Evolutionary conservation across 2,888 invertebrate genomes (phyloP).

Genomic region (Dioctria linearis): DNA sequence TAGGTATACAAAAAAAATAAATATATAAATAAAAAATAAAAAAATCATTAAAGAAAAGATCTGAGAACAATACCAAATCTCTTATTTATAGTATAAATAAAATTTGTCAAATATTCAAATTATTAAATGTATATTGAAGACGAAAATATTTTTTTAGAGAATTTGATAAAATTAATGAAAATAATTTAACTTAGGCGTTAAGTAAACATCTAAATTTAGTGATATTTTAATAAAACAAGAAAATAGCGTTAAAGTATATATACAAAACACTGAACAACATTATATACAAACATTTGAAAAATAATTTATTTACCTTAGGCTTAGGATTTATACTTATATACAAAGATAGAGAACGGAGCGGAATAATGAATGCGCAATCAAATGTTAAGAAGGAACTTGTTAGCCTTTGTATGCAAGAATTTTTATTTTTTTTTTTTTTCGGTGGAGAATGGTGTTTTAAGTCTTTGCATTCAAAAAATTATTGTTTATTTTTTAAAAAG

Average conservation of each 20-base stretch:
- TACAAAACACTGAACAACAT: conserved; percentile 18
- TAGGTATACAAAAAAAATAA: too few relatives aligned
- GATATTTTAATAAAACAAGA: conserved; percentile 30
- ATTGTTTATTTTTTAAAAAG: too few relatives aligned
- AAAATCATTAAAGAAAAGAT: conserved; percentile 6
- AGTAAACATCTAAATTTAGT: conserved; percentile 42
- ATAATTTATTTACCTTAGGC: conserved; percentile 40
- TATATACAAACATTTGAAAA: conserved; percentile 30
- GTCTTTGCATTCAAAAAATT: too few relatives aligned
- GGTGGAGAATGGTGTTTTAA: too few relatives aligned
- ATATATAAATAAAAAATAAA: not conserved
- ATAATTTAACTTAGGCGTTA: conserved; percentile 27
- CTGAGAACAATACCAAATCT: conserved; percentile 19
- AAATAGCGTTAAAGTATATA: conserved; percentile 38
- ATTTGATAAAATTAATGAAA: conserved; percentile 37
- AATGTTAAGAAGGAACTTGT: too few relatives aligned
- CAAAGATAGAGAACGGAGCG: not conserved
- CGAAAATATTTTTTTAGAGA: conserved; percentile 40
- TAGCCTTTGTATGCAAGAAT: too few relatives aligned
- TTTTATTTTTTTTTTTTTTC: too few relatives aligned
- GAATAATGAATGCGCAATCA: not conserved
- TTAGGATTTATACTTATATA: conserved; percentile 10
- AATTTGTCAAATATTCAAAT: conserved; percentile 39
- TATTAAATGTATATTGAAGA: conserved; percentile 43
- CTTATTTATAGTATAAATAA: conserved; percentile 42